phyloP scores from a whole-genome alignment of 1,140 invertebrate genomes.

The Parapsyche elsis region DNA sequence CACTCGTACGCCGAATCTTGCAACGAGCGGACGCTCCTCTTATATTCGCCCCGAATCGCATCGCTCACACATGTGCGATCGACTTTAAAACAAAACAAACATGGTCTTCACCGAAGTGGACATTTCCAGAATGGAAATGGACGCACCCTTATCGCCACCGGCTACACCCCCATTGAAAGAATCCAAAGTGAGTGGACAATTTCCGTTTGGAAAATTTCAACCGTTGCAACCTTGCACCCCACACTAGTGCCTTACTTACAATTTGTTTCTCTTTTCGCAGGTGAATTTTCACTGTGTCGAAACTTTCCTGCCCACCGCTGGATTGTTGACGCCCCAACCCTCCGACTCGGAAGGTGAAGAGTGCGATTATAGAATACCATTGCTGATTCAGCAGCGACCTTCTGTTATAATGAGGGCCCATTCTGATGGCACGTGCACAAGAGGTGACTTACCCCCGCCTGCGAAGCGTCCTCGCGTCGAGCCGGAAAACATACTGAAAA shows the following conservation, averaged over 20 bases:
- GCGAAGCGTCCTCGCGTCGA: constrained; percentile 51
- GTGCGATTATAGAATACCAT: constrained; percentile 64
- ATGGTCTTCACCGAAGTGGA: constrained; percentile 49
- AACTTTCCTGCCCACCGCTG: constrained; percentile 57
- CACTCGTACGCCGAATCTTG: constrained; percentile 52
- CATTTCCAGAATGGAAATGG: constrained; percentile 2
- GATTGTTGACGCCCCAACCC: constrained; percentile 67
- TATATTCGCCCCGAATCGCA: neutral
- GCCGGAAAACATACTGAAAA: constrained; percentile 75
- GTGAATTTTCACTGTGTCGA: constrained; percentile 63
- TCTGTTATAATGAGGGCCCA: constrained; percentile 84
- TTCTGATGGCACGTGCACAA: constrained; percentile 77
- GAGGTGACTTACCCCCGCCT: constrained; percentile 60
- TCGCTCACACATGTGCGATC: neutral
- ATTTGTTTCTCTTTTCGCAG: constrained; percentile 59
- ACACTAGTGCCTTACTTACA: neutral
- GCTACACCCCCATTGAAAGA: constrained; percentile 67
- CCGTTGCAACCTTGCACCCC: neutral
- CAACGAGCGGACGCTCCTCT: constrained; percentile 21
- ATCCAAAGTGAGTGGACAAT: constrained; percentile 64
- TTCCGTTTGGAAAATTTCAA: neutral
- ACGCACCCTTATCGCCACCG: constrained; percentile 64
- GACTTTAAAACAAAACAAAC: neutral
- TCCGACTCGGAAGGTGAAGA: constrained; percentile 70
- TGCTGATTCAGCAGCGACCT: constrained; percentile 60